phyloP scores from a whole-genome alignment of 2,797 vertebrate species.

The Myotis findleyi region DNA sequence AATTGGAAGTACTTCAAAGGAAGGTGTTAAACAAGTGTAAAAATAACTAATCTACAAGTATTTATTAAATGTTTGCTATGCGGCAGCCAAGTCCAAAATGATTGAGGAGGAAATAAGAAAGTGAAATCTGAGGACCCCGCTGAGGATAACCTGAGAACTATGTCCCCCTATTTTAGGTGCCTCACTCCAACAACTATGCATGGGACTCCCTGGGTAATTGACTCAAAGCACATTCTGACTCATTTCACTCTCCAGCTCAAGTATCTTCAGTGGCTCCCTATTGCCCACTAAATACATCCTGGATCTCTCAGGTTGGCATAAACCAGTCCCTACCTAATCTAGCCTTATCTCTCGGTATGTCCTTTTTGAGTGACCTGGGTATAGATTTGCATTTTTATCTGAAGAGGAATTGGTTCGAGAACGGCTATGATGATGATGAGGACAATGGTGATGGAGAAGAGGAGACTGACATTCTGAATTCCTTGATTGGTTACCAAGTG shows the following conservation, averaged over 20 bases:
- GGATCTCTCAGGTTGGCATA: not conserved
- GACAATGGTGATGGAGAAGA: not conserved
- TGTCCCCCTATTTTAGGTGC: not conserved
- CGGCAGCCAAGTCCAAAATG: conserved; percentile 63
- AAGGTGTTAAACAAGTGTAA: conserved; percentile 80
- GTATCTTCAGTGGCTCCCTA: not conserved
- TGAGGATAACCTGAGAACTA: not conserved
- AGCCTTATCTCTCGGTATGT: not conserved
- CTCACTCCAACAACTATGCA: not conserved
- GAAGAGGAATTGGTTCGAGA: not conserved
- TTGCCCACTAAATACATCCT: not conserved
- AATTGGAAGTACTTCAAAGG: conserved; percentile 80
- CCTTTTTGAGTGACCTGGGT: not conserved
- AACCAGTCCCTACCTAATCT: not conserved
- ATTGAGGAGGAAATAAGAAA: conserved; percentile 58
- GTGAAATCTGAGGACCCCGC: not conserved
- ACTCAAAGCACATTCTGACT: not conserved
- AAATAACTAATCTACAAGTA: conserved; percentile 82
- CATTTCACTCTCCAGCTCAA: not conserved
- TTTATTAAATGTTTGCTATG: conserved; percentile 79
- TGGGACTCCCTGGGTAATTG: not conserved
- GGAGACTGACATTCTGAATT: not conserved
- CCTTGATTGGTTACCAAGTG: not conserved
- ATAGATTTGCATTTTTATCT: not conserved
- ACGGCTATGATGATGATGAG: not conserved